phyloP scores from a whole-genome alignment of 2,113 vertebrate species.

The Psammodynastes pulverulentus region DNA sequence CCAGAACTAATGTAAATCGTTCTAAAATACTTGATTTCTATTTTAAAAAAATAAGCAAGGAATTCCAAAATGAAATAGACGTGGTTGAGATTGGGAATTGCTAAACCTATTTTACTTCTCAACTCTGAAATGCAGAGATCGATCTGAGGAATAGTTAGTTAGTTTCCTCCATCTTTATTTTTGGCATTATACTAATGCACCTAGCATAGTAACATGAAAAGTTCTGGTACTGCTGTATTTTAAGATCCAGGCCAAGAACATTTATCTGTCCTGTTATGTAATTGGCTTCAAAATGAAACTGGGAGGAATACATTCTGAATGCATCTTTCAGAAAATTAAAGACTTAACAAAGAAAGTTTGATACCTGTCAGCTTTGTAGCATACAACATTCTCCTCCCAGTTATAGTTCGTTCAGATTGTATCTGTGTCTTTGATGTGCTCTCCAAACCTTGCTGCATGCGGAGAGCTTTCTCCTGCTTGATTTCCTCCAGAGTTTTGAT shows the following conservation, averaged over 20 bases:
- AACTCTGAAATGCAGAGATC: background rate
- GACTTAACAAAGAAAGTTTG: background rate
- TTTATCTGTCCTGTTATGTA: background rate
- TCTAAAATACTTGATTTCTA: background rate
- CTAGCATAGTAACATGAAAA: background rate
- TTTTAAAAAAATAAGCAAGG: background rate
- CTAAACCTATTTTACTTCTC: background rate
- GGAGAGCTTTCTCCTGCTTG: slow-evolving; percentile 84
- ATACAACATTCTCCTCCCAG: slow-evolving; percentile 59
- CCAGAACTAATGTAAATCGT: background rate
- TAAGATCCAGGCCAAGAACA: background rate
- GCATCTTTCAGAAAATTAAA: slow-evolving; percentile 2
- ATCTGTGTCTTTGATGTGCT: background rate
- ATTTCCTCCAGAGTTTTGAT: slow-evolving; percentile 94
- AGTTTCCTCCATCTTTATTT: background rate
- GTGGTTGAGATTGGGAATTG: background rate
- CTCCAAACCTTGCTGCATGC: slow-evolving; percentile 68
- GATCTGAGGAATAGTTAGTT: background rate
- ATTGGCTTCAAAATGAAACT: background rate
- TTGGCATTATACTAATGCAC: background rate
- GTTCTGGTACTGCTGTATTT: background rate
- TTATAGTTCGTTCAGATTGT: background rate
- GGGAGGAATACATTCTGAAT: rapidly evolving
- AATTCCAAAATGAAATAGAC: background rate
- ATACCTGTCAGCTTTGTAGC: slow-evolving; percentile 73